Percentiles rank a stretch among this genome's conserved stretches.
Conservation (phyloP, 2,113 vertebrate genomes). For the Stigmatopora argus region DNA sequence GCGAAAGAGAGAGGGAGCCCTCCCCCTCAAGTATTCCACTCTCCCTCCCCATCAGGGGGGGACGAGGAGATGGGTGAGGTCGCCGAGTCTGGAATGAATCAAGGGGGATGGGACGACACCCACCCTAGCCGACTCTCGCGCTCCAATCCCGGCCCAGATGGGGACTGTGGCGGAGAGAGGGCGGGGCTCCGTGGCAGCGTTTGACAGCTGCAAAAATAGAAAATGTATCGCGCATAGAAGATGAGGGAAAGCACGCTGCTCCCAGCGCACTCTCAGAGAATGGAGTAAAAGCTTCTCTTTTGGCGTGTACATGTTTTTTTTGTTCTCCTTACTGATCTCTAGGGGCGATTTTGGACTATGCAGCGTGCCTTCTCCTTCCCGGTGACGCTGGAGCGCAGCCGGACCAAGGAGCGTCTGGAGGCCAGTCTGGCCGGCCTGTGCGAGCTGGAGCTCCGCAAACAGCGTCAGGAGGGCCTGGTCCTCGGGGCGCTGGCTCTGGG, state of each 20-base stretch:
- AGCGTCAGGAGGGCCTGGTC: slow-evolving; percentile 73
- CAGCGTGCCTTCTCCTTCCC: slow-evolving; percentile 67
- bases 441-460: slow-evolving; percentile 71
- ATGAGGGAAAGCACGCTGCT: slow-evolving; percentile 41
- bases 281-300: neutral
- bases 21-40: slow-evolving; percentile 31
- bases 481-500: slow-evolving; percentile 66
- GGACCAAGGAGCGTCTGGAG: slow-evolving; percentile 72
- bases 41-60: slow-evolving; percentile 11
- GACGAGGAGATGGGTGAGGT: slow-evolving; percentile 55
- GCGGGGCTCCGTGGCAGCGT: slow-evolving; percentile 49
- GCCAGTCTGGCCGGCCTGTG: slow-evolving; percentile 68
- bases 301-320: too few relatives aligned
- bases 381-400: slow-evolving; percentile 65
- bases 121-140: slow-evolving; percentile 20
- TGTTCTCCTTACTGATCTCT: neutral
- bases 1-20: slow-evolving; percentile 14
- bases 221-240: slow-evolving; percentile 36
- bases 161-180: slow-evolving; percentile 38
- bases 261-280: slow-evolving; percentile 15
- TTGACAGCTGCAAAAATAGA: slow-evolving; percentile 68
- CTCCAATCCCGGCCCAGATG: slow-evolving; percentile 43
- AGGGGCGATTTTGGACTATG: slow-evolving; percentile 41
- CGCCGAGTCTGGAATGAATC: slow-evolving; percentile 51
- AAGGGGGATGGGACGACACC: slow-evolving; percentile 52